Percentiles rank a stretch among this genome's conserved stretches.
These are phyloP conservation scores for Eumeta japonica DNA, from an alignment of 1,140 invertebrate genomes.

Conservation along the genomic window DNA sequence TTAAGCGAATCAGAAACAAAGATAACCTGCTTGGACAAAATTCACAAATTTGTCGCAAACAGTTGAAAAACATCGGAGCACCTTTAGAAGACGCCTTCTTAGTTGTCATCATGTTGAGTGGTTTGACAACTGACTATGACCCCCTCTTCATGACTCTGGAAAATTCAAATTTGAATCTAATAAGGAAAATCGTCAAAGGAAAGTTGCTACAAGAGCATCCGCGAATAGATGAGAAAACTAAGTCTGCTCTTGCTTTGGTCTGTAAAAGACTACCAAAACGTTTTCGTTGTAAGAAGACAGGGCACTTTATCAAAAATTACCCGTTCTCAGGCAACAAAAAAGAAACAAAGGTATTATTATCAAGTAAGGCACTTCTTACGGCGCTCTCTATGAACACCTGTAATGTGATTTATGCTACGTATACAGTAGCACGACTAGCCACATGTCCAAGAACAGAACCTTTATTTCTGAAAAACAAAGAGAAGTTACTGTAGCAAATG, in stretches of 20 bases:
- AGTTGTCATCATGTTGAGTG: constrained; percentile 23
- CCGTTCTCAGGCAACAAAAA: constrained; percentile 3
- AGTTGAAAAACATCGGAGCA: constrained; percentile 17
- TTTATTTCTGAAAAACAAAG: neutral
- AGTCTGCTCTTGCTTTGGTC: neutral
- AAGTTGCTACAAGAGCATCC: constrained; percentile 21
- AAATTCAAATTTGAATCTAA: constrained; percentile 22
- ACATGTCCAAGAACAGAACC: constrained; percentile 9
- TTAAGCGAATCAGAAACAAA: constrained; percentile 1
- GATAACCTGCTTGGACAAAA: constrained; percentile 1
- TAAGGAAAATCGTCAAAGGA: constrained; percentile 16
- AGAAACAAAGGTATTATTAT: neutral
- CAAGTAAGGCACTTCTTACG: neutral
- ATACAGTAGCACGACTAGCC: constrained; percentile 13
- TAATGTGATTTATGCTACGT: constrained; percentile 9
- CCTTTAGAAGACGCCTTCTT: constrained; percentile 23
- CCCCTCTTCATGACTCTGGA: constrained; percentile 23
- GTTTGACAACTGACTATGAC: constrained; percentile 20
- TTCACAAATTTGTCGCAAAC: constrained; percentile 6
- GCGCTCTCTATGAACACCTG: constrained; percentile 2
- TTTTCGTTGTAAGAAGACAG: constrained; percentile 7
- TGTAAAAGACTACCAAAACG: constrained; percentile 3
- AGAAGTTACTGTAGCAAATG: constrained; percentile 4
- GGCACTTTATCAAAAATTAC: constrained; percentile 8
- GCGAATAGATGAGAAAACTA: constrained; percentile 2